Evolutionary conservation across 2,113 vertebrate species (phyloP), one percentile per base, ranked within the genome.

Genomic region (Collichthys lucidus): DNA sequence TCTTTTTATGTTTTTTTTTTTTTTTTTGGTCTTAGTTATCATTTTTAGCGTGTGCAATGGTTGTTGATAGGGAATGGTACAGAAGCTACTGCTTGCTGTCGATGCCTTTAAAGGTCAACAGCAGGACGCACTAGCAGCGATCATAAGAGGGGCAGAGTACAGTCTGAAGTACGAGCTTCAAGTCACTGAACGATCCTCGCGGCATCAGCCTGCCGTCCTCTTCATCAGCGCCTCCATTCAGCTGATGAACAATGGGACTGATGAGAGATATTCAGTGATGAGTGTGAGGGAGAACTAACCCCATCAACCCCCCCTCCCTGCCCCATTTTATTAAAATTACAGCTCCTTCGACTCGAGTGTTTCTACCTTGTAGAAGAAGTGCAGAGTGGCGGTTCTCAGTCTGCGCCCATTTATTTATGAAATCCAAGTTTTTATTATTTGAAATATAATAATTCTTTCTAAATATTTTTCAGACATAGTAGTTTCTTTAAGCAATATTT

Each of bases 221-320:
- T 46, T 77, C 74, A 80, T 83, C 85, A 66, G 77, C 35, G 2
- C 31, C 57, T 75, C 71, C 71, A 84, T 82, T 90, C 86, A 86
- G 72, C 4, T 70, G 75, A 82, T 82, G 77, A 83, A 47, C 24
- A 74, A 82, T 29, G 50, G 44, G 17, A 19, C 50, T 76, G 71
- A 74, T 73, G 64, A 90, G 63, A 64, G 79, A 75, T 60, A 4
- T 87, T 90, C 74, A 73, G 56, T 64, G 53, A 77, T 70, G 68
- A 65, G 76, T 52, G 71, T 63, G 61, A 74, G 29, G 20, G n/a
- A 81, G 50, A 72, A 35, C 9, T 44, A 11, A 70, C 65, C 66
- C 76, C 77, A 77, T 83, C 67, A 69, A n/a, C 15, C n/a, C n/a
- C 10, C 50, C 5, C 7, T 19, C 44, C 44, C 14, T 40, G 15